Conservation (phyloP, 2,113 vertebrate genomes). For the Oceanodroma tethys region DNA sequence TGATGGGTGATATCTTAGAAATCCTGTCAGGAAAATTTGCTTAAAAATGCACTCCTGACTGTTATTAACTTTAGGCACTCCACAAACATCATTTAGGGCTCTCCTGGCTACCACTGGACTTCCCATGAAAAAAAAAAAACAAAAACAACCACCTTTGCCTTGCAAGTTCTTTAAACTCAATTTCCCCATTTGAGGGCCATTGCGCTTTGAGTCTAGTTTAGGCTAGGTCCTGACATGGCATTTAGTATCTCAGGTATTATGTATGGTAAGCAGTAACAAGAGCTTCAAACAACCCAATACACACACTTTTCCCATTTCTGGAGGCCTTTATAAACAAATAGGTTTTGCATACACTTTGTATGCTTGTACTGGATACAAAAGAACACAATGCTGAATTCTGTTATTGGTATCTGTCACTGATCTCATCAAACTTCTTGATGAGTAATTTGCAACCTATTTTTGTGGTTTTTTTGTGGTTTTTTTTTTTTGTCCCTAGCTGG, state of each 20-base stretch:
- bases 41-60: not conserved
- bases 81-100: not conserved
- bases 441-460: conserved; percentile 9
- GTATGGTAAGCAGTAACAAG: not conserved
- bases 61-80: not conserved
- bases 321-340: not conserved
- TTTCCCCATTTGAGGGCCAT: not conserved
- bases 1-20: not conserved
- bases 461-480: not conserved
- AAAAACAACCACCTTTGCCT: not conserved
- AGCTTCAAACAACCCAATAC: not conserved
- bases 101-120: not conserved
- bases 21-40: not conserved
- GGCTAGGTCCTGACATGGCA: not conserved
- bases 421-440: not conserved
- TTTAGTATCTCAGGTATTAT: not conserved
- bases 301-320: not conserved
- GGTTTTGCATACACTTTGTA: not conserved
- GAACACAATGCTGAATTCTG: not conserved
- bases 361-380: not conserved
- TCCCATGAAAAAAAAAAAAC: not conserved
- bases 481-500: not conserved
- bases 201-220: not conserved
- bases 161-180: not conserved
- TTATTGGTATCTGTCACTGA: not conserved